Evolutionary conservation across 2,888 invertebrate genomes (phyloP).

Genomic region (Chymomyza caudatula): DNA sequence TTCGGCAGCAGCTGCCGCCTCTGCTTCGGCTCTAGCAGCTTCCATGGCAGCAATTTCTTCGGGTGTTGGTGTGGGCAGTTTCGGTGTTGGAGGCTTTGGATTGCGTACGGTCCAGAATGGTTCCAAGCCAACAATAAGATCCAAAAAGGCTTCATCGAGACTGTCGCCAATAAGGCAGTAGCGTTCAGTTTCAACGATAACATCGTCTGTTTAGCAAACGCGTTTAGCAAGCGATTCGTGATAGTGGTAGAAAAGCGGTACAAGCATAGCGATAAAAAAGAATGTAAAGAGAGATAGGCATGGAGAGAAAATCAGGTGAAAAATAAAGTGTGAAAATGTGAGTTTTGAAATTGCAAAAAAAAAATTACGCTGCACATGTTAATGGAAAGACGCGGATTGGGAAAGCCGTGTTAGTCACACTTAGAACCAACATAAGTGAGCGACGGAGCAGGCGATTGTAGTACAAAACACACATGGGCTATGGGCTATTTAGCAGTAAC

Average conservation of each 20-base stretch:
- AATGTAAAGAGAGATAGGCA: slow-evolving; percentile 36
- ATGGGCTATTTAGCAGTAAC: not conserved
- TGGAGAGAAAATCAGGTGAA: slow-evolving; percentile 50
- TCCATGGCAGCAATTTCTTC: slow-evolving; percentile 76
- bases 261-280: slow-evolving; percentile 38
- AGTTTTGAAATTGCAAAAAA: slow-evolving; percentile 2
- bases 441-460: not conserved
- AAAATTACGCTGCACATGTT: slow-evolving; percentile 2
- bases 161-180: slow-evolving; percentile 96
- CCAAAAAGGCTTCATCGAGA: slow-evolving; percentile 95
- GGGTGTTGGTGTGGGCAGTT: slow-evolving; percentile 75
- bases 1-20: slow-evolving; percentile 65
- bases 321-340: slow-evolving; percentile 16
- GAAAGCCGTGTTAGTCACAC: not conserved
- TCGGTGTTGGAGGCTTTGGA: slow-evolving; percentile 78
- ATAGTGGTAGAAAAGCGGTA: slow-evolving; percentile 7
- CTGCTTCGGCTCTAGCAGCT: slow-evolving; percentile 72
- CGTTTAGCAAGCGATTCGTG: slow-evolving; percentile 43
- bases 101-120: slow-evolving; percentile 78
- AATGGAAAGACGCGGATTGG: slow-evolving; percentile 37
- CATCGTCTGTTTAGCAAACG: slow-evolving; percentile 82
- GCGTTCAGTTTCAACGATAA: slow-evolving; percentile 92
- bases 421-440: not conserved
- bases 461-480: not conserved
- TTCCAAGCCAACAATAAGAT: slow-evolving; percentile 83